Conservation (phyloP, 2,113 vertebrate genomes). For the Poecilia latipinna region DNA sequence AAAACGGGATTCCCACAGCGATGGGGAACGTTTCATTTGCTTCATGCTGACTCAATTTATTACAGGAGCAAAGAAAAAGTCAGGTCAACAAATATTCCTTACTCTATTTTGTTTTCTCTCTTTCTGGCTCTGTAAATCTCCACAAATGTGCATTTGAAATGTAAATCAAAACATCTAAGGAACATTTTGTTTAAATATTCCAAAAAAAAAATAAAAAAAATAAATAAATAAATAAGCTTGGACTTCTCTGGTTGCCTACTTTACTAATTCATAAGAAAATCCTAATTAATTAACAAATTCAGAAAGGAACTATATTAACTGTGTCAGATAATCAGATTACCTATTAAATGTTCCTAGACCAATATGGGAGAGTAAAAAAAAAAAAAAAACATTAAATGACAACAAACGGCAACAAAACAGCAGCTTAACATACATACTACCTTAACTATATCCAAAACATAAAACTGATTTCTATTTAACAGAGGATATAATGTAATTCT, state of each 20-base stretch:
- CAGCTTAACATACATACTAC: not conserved
- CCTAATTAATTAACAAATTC: constrained; percentile 21
- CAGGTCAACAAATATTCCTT: not conserved
- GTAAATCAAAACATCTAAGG: not conserved
- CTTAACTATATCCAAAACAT: not conserved
- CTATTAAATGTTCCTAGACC: not conserved
- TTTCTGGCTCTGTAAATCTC: not conserved
- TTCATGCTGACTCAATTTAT: not conserved
- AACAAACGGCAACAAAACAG: no score
- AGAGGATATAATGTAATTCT: no score
- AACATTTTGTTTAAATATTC: not conserved
- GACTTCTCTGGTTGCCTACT: not conserved
- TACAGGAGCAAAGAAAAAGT: not conserved
- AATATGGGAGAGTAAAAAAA: no score
- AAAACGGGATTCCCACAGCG: not conserved
- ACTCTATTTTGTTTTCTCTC: not conserved
- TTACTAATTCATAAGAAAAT: not conserved
- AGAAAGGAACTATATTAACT: not conserved
- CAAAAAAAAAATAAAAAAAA: not conserved
- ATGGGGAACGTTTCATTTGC: no score
- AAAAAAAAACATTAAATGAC: not conserved
- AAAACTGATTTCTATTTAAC: not conserved
- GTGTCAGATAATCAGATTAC: no score
- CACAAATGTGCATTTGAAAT: not conserved
- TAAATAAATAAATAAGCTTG: not conserved